Conservation (phyloP, 23 tunicate genomes). For the Trididemnum clinides region DNA sequence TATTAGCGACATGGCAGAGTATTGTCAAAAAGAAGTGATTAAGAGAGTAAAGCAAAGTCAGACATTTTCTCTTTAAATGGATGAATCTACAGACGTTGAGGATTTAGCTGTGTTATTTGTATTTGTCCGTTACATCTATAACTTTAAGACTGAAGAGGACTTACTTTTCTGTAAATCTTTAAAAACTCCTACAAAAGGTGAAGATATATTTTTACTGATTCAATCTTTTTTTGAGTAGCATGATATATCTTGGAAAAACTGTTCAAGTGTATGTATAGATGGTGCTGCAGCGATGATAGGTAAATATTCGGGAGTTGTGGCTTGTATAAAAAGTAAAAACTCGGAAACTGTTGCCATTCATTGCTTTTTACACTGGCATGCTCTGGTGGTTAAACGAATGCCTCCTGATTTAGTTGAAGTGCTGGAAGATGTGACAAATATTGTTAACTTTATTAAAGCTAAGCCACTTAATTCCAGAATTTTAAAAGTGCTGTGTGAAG, state of each 20-base stretch:
- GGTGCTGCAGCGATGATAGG: constrained; percentile 35
- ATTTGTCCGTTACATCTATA: constrained; percentile 22
- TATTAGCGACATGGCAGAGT: constrained; percentile 26
- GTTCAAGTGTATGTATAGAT: constrained; percentile 33
- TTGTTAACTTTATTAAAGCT: constrained; percentile 28
- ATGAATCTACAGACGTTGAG: constrained; percentile 30
- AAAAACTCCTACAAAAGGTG: constrained; percentile 22
- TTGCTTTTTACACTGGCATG: constrained; percentile 33
- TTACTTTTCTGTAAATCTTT: constrained; percentile 22
- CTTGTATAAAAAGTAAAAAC: constrained; percentile 26
- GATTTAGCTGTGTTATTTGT: constrained; percentile 15
- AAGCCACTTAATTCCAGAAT: constrained; percentile 33
- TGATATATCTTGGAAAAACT: constrained; percentile 25
- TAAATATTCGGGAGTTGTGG: constrained; percentile 26
- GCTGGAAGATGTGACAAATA: constrained; percentile 30
- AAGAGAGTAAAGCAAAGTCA: constrained; percentile 31
- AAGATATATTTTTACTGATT: constrained; percentile 25
- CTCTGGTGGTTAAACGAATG: constrained; percentile 30
- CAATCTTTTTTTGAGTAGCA: constrained; percentile 24
- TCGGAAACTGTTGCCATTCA: constrained; percentile 26
- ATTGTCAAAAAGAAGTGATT: constrained; percentile 32
- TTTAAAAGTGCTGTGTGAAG: constrained; percentile 20
- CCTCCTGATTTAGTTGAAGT: constrained; percentile 30
- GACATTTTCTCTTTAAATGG: constrained; percentile 32
- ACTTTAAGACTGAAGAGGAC: constrained; percentile 26